Base-by-base conservation (phyloP, 2,113 vertebrate genomes). In the Bostrychus sinensis region DNA sequence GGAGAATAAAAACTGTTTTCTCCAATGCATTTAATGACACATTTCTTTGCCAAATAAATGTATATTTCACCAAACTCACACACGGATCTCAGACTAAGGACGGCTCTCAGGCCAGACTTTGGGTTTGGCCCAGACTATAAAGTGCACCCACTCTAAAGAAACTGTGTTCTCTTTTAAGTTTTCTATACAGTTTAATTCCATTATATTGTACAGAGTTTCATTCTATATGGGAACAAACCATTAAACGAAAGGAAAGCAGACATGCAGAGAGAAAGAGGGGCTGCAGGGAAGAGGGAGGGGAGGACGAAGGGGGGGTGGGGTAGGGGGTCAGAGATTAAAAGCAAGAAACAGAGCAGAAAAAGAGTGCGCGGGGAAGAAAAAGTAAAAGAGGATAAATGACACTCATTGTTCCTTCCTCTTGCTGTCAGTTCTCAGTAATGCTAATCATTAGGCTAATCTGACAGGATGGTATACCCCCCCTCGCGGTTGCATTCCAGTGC, bases 361-460 rank as follows among this genome's bases (percentile, higher is more conserved):
- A 87, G 70, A 82, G 72, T 60, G 70, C 81, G 72, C 70, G 62
- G 59, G 70, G 45, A 70, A 78, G 39, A 75, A 74, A 80, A 34
- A 78, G 80, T 75, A 78, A 89, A 73, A 68, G 70, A 70, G 87
- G 81, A 89, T 89, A 91, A 92, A 92, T 91, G 86, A 84, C 76
- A 77, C 59, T 70, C 82, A 89, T 93, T 92, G 91, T 92, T 84
- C 80, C 54, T 62, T 57, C 76, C 79, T 88, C 80, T 91, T 78
- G 86, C 85, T 89, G 90, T 90, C 89, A 89, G 78, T 88, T 91
- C 85, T 90, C 85, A 91, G 89, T 91, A 86, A 92, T 91, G 89
- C 90, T 91, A 92, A 92, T 91, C 85, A 83, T 66, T 75, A 61
- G 81, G 60, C 68, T 92, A 92, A 92, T 93, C 88, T 91, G 90